Base-by-base conservation (phyloP, 1,140 invertebrate species). In the Bombus ignitus region DNA sequence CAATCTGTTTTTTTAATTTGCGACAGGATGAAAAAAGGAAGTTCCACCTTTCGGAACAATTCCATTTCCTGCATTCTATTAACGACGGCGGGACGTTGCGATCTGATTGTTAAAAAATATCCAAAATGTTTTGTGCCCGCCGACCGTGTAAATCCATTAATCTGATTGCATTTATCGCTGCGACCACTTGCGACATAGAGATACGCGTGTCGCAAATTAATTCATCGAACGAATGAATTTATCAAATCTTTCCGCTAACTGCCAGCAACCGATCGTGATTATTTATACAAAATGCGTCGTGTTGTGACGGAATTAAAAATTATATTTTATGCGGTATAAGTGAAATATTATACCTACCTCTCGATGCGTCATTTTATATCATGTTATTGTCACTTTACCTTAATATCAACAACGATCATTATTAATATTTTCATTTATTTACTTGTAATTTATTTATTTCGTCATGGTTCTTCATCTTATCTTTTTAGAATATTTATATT, bases 41-140 rank as follows among this genome's bases (percentile, higher is more conserved):
- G 8, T 13, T 71, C 2, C 15, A 44, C 28, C 18, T 42, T n/a
- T 32, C 10, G 10, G 28, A 57, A 10, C 8, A 37, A 59, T 81
- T 32, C 28, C 35, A 70, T 80, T 80, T 70, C 13, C 39, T 25
- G 47, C 47, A 35, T 81, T 59, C 32, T 68, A 71, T 72, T 71
- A 71, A 53, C 39, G 32, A 15, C 6, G 6, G 25, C 18, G 6
- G n/a, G 6, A 12, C 5, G 25, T 44, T 32, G 5, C 42, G 65
- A n/a, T 15, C 42, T n/a, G 25, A 22, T 71, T 25, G 79, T 81
- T 42, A 32, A 80, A 35, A 80, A 37, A 37, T 59, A n/a, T 78
- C 73, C 59, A 42, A 88, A 88, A 75, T 66, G 79, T 87, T 87
- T 77, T 2, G n/a, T 42, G 44, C 42, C 32, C 87, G 18, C 12